phyloP scores from a whole-genome alignment of 2,113 vertebrate species.

The Arizona elegans region DNA sequence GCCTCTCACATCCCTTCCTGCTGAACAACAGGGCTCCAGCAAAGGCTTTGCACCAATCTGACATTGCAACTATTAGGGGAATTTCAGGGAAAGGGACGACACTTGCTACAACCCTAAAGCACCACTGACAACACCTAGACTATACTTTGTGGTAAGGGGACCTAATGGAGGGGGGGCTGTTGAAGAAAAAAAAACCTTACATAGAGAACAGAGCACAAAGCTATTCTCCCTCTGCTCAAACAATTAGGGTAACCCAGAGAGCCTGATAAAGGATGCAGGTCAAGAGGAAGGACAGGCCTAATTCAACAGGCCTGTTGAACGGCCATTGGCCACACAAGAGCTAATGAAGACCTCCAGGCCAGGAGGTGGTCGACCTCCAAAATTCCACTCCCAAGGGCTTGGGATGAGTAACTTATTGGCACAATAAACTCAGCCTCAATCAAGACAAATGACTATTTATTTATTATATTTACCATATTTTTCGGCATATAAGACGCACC shows the following conservation, averaged over 20 bases:
- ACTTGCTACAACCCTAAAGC: background rate
- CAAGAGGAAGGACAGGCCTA: background rate
- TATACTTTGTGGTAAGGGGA: background rate
- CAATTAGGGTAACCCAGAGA: background rate
- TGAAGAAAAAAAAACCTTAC: background rate
- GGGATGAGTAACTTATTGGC: background rate
- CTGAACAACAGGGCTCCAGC: background rate
- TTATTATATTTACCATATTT: background rate
- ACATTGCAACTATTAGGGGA: background rate
- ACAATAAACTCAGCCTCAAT: background rate
- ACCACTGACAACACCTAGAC: background rate
- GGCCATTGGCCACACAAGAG: background rate
- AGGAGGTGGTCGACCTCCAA: background rate
- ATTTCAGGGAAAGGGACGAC: background rate
- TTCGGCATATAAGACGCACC: too few relatives aligned
- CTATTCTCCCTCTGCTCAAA: background rate
- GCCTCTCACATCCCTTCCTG: background rate
- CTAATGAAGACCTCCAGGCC: background rate
- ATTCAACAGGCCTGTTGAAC: background rate
- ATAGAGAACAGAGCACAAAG: background rate
- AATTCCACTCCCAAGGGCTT: background rate
- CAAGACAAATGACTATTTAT: background rate
- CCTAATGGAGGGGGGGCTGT: background rate
- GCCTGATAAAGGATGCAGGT: background rate
- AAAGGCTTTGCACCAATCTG: background rate